Base-by-base conservation (phyloP, 2,797 vertebrate species). In the Sitta carolinensis region DNA sequence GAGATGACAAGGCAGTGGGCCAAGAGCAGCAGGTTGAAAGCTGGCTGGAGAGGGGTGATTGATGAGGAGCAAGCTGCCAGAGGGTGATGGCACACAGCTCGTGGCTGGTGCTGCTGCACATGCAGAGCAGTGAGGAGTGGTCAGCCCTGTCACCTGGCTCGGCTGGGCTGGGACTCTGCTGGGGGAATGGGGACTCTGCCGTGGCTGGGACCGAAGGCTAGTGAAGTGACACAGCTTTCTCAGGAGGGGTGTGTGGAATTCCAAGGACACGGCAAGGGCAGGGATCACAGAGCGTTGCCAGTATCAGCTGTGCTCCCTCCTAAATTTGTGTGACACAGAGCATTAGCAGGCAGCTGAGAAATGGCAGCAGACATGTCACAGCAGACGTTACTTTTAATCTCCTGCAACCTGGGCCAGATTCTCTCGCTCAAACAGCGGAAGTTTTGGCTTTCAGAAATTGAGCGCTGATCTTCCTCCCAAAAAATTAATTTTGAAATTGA, bases 401-500 rank as follows among this genome's bases (percentile, higher is more conserved):
- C 52, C 57, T 32, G 40, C 78, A 64, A 25, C 62, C 66, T 34
- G 73, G 45, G 59, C 79, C 63, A 78, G 66, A 40, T 92, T 63
- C 77, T 59, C 73, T 70, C 51, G 3, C 36, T 83, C 62, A 66
- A 70, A 48, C 62, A 73, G 83, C 55, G 76, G 45, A 94, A 94
- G 91, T 90, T 88, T 82, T 87, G 73, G 89, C 87, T 94, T 86
- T 86, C 16, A 40, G 91, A 89, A 94, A 94, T 54, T 52, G 80
- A 93, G 34, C 0, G 0, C 87, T 82, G 93, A 89, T 96, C 70
- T 59, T 67, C 48, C 66, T 67, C 62, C 45, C 52, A 54, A 78
- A 92, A 95, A 86, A 91, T 43, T 84, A 93, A 79, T 89, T 89
- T 92, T 93, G 82, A 84, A 94, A 73, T 88, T 36, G 82, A 86